A percentile compares a stretch with the other conserved stretches of the same genome.
Conservation (phyloP, 2,113 vertebrate species). For the Rhynchomys soricoides region DNA sequence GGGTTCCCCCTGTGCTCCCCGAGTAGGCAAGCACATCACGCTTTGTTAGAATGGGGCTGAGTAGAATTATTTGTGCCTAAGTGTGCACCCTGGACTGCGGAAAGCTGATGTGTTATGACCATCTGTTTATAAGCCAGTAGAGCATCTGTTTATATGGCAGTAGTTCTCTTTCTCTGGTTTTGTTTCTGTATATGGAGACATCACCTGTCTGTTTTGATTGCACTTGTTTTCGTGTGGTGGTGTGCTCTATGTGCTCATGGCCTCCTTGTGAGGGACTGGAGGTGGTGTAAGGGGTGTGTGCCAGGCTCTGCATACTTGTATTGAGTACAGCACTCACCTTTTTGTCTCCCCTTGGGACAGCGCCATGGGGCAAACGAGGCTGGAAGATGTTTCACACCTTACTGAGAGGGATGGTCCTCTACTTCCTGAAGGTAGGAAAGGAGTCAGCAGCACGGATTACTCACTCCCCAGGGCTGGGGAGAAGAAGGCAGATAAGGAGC, state of each 20-base stretch:
- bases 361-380: constrained; percentile 93
- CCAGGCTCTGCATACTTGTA: background rate
- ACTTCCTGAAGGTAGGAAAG: constrained; percentile 91
- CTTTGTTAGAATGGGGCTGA: background rate
- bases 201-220: background rate
- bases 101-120: background rate
- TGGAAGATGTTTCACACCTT: constrained; percentile 94
- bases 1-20: background rate
- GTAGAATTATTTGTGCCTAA: background rate
- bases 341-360: constrained; percentile 79
- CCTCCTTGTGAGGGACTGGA: background rate
- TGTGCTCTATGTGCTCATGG: fast-evolving
- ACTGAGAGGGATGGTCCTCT: constrained; percentile 93
- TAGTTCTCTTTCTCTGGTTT: background rate
- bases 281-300: background rate
- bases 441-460: fast-evolving
- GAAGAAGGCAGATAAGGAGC: background rate
- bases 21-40: background rate
- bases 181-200: background rate
- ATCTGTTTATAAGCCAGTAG: background rate
- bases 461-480: background rate
- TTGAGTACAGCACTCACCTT: background rate
- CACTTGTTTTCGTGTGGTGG: background rate
- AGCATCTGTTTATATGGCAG: no score
- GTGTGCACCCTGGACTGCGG: background rate